Base-by-base conservation (phyloP, 1,140 invertebrate species). In the Bombus sibiricus region DNA sequence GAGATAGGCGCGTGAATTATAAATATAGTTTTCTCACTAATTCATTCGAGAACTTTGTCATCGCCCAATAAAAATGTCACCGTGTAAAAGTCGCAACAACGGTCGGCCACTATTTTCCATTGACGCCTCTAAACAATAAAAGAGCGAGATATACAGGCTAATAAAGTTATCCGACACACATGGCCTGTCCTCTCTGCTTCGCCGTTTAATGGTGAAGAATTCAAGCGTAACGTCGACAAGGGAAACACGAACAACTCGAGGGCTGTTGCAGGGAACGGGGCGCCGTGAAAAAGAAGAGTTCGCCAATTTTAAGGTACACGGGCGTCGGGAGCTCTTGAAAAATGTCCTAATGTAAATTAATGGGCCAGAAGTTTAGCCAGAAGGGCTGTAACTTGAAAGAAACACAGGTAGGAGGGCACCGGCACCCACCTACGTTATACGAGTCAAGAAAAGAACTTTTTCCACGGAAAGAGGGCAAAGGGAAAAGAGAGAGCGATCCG, bases 331-430 rank as follows among this genome's bases (percentile, higher is more conserved):
- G 82, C 89, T 91, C 90, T 92, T 93, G 91, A 92, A 92, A 93
- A 93, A 93, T 93, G 91, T 90, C 91, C 90, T 91, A 91, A 91
- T 93, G 91, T 90, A 92, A 93, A 93, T 94, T 94, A 94, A 93
- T 93, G 91, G 91, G 78, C 85, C 88, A 88, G 88, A 93, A 93
- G 93, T 93, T 93, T 91, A 81, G 89, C 83, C 79, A 72, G 84
- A 82, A 91, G 81, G 79, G 82, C 85, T 89, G 81, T 85, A 87
- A 84, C 87, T 81, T 64, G 87, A 89, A 89, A 84, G 89, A 89
- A 91, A 90, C 90, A 87, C 86, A 89, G 89, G 82, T 90, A 87
- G 79, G 59, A 76, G 88, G 53, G 59, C 39, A 34, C 68, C 39
- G 37, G 25, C n/a, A 10, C 57, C 76, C 71, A 71, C 73, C 53